These are phyloP conservation scores for Xiphorhynchus elegans DNA, from an alignment of 2,113 vertebrate genomes.

Conservation along the genomic window DNA sequence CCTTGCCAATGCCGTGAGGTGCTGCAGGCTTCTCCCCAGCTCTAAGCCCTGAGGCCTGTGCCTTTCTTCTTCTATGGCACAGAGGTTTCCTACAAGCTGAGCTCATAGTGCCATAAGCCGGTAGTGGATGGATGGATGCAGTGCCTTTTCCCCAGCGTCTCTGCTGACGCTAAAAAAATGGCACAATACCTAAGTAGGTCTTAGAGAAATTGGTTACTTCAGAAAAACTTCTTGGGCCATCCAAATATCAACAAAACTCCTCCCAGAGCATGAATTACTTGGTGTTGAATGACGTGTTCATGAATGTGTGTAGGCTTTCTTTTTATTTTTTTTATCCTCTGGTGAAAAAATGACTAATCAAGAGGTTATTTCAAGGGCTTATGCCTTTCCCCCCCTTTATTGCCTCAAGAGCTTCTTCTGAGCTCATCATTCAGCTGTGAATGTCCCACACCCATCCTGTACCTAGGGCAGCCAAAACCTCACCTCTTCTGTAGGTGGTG, in stretches of 20 bases:
- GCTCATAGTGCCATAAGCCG: background rate
- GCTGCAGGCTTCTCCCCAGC: background rate
- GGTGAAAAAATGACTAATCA: constrained; percentile 3
- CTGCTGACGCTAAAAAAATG: background rate
- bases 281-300: constrained; percentile 16
- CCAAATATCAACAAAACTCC: background rate
- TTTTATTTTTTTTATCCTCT: background rate
- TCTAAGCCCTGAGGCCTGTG: background rate
- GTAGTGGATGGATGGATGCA: background rate
- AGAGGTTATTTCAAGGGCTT: background rate
- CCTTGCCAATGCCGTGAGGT: background rate
- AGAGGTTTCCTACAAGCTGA: background rate
- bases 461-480: background rate
- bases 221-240: background rate
- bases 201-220: background rate
- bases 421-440: constrained; percentile 13
- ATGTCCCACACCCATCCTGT: constrained; percentile 33
- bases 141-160: background rate
- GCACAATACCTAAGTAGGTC: background rate
- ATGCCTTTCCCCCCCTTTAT: background rate
- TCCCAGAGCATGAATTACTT: background rate
- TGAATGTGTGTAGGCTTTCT: background rate
- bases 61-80: background rate
- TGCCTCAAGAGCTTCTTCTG: constrained; percentile 3
- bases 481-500: constrained; percentile 35